Conservation (phyloP, 2,888 invertebrate genomes). For the Leucophenga maculata region DNA sequence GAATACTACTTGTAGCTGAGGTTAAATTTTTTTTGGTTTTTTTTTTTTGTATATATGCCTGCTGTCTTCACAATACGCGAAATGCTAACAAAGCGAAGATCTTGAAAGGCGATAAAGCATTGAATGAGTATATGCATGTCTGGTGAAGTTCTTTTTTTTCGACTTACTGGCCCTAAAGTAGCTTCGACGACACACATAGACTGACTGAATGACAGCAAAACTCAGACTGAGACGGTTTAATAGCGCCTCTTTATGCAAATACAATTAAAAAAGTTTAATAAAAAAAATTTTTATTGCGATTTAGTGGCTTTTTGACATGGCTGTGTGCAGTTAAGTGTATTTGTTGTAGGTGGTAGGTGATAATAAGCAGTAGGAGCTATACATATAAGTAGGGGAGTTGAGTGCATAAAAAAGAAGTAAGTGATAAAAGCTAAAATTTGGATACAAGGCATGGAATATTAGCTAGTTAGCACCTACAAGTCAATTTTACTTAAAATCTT, state of each 20-base stretch:
- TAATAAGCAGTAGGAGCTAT: too few species aligned
- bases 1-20: too few species aligned
- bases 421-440: too few species aligned
- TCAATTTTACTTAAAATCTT: too few species aligned
- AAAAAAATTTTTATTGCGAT: not conserved
- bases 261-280: constrained; percentile 9
- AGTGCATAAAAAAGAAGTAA: too few species aligned
- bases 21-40: not conserved
- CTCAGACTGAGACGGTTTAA: not conserved
- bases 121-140: constrained; percentile 10
- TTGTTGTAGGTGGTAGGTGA: not conserved
- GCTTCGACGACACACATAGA: not conserved
- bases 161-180: not conserved
- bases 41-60: not conserved
- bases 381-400: too few species aligned
- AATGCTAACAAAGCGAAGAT: constrained; percentile 37
- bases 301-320: constrained; percentile 10
- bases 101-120: constrained; percentile 50
- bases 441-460: too few species aligned
- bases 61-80: not conserved
- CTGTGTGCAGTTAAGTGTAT: not conserved
- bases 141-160: not conserved
- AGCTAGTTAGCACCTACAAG: too few species aligned
- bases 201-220: not conserved
- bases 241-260: constrained; percentile 17